Evolutionary conservation across 1,140 invertebrate genomes (phyloP), one percentile per base, ranked within the genome.

Genomic region (Plectrocnemia conspersa): DNA sequence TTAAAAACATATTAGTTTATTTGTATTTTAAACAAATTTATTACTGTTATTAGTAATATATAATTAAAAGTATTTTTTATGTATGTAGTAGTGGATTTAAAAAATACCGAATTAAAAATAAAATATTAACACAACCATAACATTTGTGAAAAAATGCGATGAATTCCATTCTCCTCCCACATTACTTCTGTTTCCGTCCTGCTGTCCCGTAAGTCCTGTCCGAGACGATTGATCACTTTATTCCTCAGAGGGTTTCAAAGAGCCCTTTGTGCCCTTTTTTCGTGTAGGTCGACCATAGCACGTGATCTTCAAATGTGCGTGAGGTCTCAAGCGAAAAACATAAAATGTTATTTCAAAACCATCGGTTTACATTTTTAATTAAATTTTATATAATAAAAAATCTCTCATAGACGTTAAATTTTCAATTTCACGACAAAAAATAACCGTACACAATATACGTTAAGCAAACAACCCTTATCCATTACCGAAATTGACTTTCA

Each of bases 391-490:
- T n/a, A n/a, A n/a, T n/a, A n/a, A n/a, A n/a, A n/a, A n/a, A n/a
- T n/a, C n/a, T n/a, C n/a, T n/a, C n/a, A n/a, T n/a, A n/a, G n/a
- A n/a, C n/a, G n/a, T n/a, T n/a, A 22, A 49, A 50, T 50, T 50
- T 50, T 50, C 47, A 50, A 50, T 50, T 38, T 50, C 21, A 25
- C 19, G 38, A 6, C 42, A 24, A 32, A 52, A 50, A 52, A 52
- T 27, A 35, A 38, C 22, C 22, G n/a, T 35, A 18, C 44, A 38
- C 13, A n/a, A 49, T 49, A 56, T 56, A 49, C 48, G 24, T 40
- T 52, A n/a, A 23, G 45, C 33, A 60, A 60, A 60, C 58, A 60
- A 52, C 58, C 54, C 58, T 56, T 60, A 56, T 60, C 58, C 58
- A 60, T 60, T 60, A 60, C 49, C 50, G 54, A 52, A 56, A 60